Evolutionary conservation across 1,140 invertebrate species (phyloP).

Genomic region (Orius insidiosus): DNA sequence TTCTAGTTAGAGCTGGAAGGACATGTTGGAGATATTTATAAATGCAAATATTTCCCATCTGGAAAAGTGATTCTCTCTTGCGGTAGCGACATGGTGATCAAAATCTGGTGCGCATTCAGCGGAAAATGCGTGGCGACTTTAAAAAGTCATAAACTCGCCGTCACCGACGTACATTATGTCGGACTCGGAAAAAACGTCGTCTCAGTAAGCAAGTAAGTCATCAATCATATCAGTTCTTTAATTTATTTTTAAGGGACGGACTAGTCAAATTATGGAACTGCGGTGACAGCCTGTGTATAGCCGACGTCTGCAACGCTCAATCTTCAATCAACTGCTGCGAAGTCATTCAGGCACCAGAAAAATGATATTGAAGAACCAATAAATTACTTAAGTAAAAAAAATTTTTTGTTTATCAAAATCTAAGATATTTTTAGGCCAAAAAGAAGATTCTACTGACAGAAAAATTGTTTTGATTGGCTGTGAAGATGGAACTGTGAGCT

Average conservation of each 20-base stretch:
- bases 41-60: slow-evolving; percentile 52
- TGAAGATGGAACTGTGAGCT: slow-evolving; percentile 40
- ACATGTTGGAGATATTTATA: slow-evolving; percentile 50
- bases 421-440: slow-evolving; percentile 31
- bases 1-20: slow-evolving; percentile 39
- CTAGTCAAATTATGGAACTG: slow-evolving; percentile 52
- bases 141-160: slow-evolving; percentile 43
- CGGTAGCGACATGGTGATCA: slow-evolving; percentile 48
- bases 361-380: slow-evolving; percentile 25
- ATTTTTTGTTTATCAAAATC: slow-evolving; percentile 1
- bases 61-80: slow-evolving; percentile 47
- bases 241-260: slow-evolving; percentile 38
- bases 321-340: slow-evolving; percentile 32
- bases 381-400: slow-evolving; percentile 19
- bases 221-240: neutral
- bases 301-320: slow-evolving; percentile 28
- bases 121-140: slow-evolving; percentile 47
- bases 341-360: slow-evolving; percentile 21
- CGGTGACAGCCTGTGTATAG: slow-evolving; percentile 37
- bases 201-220: slow-evolving; percentile 40
- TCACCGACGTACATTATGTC: slow-evolving; percentile 45
- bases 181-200: slow-evolving; percentile 55
- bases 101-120: slow-evolving; percentile 51
- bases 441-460: slow-evolving; percentile 43
- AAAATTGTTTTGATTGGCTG: slow-evolving; percentile 42